These are phyloP conservation scores for Clepsis dumicolana DNA, from an alignment of 2,888 invertebrate species.

Conservation along the genomic window DNA sequence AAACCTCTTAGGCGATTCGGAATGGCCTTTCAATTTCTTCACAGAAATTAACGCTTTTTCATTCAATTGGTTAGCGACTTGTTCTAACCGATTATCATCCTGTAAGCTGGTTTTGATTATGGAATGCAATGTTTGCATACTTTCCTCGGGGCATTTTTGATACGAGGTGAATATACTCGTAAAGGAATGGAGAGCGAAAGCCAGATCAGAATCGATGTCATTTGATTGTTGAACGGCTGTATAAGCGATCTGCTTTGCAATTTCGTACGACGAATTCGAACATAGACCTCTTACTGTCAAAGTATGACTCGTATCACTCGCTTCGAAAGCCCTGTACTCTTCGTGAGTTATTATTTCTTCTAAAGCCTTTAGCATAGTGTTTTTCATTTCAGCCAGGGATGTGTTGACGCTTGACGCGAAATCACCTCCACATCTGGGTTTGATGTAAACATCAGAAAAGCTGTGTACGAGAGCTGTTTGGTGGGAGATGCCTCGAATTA, in stretches of 20 bases:
- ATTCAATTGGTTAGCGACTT: conserved; percentile 54
- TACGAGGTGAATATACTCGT: conserved; percentile 64
- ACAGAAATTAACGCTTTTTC: conserved; percentile 54
- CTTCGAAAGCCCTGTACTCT: conserved; percentile 42
- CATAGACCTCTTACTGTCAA: conserved; percentile 78
- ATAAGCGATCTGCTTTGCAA: conserved; percentile 85
- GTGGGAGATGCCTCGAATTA: conserved; percentile 86
- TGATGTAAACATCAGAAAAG: conserved; percentile 89
- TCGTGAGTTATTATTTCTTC: conserved; percentile 55
- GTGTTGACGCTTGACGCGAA: conserved; percentile 66
- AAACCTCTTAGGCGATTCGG: conserved; percentile 61
- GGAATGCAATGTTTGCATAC: conserved; percentile 52
- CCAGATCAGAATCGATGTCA: conserved; percentile 39
- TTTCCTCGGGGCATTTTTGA: conserved; percentile 62
- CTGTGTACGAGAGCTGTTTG: conserved; percentile 84
- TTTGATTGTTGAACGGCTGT: conserved; percentile 61
- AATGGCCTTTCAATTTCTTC: conserved; percentile 45
- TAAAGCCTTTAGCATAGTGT: conserved; percentile 72
- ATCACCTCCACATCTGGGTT: conserved; percentile 80
- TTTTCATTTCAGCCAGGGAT: conserved; percentile 81
- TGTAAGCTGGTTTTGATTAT: conserved; percentile 54
- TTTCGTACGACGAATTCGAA: conserved; percentile 78
- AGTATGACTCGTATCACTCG: conserved; percentile 61
- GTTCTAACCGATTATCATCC: conserved; percentile 43
- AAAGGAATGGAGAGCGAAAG: conserved; percentile 50